Base-by-base conservation (phyloP, 2,113 vertebrate species). In the Oncorhynchus gorbuscha region DNA sequence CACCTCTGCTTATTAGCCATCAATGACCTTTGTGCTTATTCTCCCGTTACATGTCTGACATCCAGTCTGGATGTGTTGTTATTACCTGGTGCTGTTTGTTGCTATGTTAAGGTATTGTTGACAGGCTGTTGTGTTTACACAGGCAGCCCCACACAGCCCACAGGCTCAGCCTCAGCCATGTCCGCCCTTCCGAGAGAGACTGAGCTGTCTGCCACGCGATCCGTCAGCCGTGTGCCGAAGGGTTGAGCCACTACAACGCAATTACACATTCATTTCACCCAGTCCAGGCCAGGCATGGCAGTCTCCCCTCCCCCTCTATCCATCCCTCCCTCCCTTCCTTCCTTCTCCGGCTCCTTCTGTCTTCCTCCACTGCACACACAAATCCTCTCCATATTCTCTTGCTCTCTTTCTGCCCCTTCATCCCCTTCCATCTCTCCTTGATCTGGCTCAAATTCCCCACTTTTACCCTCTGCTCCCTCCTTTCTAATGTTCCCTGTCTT, bases 201-300 rank as follows among this genome's bases (percentile, higher is more conserved):
- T 74, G 30, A 75, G 73, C 80, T 76, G 83, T 76, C 68, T 49
- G 76, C 74, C n/a, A 83, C 49, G 77, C 83, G 80, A 83, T 89
- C 86, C 74, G 72, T 85, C 85, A 83, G 70, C 64, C 58, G 83
- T 72, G 71, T 85, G 79, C 65, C 81, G 84, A 86, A 81, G 78
- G 83, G 79, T 79, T 87, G 79, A 90, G 84, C 81, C 83, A 79
- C 90, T 74, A 88, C 86, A 86, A 79, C 81, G 73, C 88, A 93
- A 91, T 92, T 91, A 90, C 90, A 90, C 89, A 87, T 90, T 88
- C 79, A 88, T 88, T 90, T 90, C 87, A 88, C 83, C 84, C 83
- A 26, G 84, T 71, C 75, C 62, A 55, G 80, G 81, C 66, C 74
- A 84, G 80, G 32, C 71, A 69, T 1, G 39, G 66, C 55, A 32